These are phyloP conservation scores for Drosophila birchii DNA, from an alignment of 2,888 invertebrate species.

Conservation along the genomic window DNA sequence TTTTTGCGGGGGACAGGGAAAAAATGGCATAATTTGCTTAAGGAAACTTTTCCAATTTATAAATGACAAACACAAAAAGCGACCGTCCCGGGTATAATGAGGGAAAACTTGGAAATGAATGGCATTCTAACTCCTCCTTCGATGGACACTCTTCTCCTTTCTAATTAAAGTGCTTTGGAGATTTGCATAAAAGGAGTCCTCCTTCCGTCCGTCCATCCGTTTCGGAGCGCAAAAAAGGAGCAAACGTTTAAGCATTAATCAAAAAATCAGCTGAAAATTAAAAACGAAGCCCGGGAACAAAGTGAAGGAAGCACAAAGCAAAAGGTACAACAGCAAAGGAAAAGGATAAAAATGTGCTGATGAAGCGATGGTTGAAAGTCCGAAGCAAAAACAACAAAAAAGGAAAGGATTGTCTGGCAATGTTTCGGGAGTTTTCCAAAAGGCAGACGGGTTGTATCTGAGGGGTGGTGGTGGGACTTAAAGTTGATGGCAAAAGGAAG, in stretches of 20 bases:
- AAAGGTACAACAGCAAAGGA: conserved; percentile 28
- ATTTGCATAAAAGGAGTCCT: conserved; percentile 67
- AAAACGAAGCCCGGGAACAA: conserved; percentile 58
- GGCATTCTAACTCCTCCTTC: conserved; percentile 43
- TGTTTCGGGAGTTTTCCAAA: conserved; percentile 9
- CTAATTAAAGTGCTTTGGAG: conserved; percentile 72
- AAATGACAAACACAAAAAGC: conserved; percentile 79
- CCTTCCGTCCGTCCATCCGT: neutral
- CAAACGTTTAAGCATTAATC: conserved; percentile 76
- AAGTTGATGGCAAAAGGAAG: conserved; percentile 14
- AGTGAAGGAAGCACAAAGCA: conserved; percentile 28
- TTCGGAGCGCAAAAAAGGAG: conserved; percentile 44
- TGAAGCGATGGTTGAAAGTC: conserved; percentile 43
- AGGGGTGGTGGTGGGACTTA: conserved; percentile 20
- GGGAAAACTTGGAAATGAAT: conserved; percentile 66
- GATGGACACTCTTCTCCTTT: conserved; percentile 42
- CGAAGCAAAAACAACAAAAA: conserved; percentile 22
- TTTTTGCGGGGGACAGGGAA: conserved; percentile 19
- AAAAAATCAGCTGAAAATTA: conserved; percentile 79
- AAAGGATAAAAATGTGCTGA: conserved; percentile 44
- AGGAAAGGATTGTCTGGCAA: conserved; percentile 48
- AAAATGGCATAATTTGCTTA: conserved; percentile 77
- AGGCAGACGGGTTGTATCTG: neutral
- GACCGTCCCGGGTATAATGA: conserved; percentile 65
- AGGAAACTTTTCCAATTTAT: conserved; percentile 82